A percentile compares a stretch with the other conserved stretches of the same genome.
phyloP scores from a whole-genome alignment of 2,797 vertebrate species.

The Alectoris magna region DNA sequence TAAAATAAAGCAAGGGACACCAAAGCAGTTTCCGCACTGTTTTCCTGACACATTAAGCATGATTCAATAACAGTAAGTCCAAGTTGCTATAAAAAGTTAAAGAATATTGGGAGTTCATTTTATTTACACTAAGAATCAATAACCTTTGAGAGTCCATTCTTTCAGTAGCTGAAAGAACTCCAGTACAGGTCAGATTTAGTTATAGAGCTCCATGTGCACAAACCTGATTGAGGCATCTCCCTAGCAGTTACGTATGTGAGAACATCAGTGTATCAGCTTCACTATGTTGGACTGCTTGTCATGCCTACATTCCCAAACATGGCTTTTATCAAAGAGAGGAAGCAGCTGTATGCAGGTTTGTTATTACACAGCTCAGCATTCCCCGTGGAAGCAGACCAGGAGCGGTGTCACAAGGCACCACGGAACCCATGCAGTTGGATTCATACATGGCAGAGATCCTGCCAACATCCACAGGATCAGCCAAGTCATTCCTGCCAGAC shows the following conservation, averaged over 20 bases:
- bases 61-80: background rate
- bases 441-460: background rate
- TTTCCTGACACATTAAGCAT: background rate
- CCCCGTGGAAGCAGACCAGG: background rate
- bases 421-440: background rate
- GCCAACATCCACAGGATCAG: background rate
- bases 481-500: background rate
- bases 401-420: background rate
- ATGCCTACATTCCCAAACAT: background rate
- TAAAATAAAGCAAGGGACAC: background rate
- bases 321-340: background rate
- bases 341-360: background rate
- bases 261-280: background rate
- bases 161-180: background rate
- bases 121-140: background rate
- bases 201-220: background rate
- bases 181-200: background rate
- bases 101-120: background rate
- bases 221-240: background rate
- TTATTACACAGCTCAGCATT: accelerated
- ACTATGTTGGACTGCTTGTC: background rate
- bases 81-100: background rate
- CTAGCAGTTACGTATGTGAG: background rate
- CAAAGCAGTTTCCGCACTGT: background rate
- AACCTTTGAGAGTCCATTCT: background rate